Evolutionary conservation across 1,140 invertebrate genomes (phyloP), one percentile per base, ranked within the genome.

Genomic region (Halesus radiatus): DNA sequence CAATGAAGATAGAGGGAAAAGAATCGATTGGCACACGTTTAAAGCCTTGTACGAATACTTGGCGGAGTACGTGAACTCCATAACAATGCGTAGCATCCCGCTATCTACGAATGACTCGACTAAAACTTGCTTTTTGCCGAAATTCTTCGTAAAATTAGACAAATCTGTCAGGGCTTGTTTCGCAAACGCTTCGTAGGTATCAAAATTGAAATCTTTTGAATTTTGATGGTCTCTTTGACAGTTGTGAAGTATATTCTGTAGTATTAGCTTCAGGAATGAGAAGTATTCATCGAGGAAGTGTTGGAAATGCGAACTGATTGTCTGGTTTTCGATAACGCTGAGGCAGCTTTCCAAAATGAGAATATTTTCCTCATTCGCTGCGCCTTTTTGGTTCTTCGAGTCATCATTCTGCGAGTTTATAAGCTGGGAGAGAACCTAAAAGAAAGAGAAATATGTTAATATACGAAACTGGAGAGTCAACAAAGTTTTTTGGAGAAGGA

Each of bases 71-170:
- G 78, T 56, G 18, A 80, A 80, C 50, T 83, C 74, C 15, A 83
- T 78, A 18, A 83, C 75, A 18, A 66, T 58, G 56, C n/a, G 23
- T 8, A 83, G 66, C 22, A 80, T 54, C 15, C 72, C 7, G 13
- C 64, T 74, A 15, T 83, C 78, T 13, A 82, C 20, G 54, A 82
- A 80, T 8, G 81, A 50, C 26, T 77, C 77, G 5, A 78, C 66
- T 15, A 82, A 37, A 10, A 70, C 20, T 13, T 37, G 26, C 37
- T 82, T 82, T 32, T 82, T 82, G 23, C 58, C 53, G 37, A 74
- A 82, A 37, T 50, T 82, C 45, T 79, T 79, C 18, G 77, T 79
- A 60, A 76, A 82, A 54, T 60, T 54, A 6, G 26, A 62, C 18
- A 82, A 37, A 73, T 77, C 53, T 18, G 22, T 54, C 13, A 82